Conservation (phyloP, 2,113 vertebrate species). For the Pelvicachromis taeniatus region DNA sequence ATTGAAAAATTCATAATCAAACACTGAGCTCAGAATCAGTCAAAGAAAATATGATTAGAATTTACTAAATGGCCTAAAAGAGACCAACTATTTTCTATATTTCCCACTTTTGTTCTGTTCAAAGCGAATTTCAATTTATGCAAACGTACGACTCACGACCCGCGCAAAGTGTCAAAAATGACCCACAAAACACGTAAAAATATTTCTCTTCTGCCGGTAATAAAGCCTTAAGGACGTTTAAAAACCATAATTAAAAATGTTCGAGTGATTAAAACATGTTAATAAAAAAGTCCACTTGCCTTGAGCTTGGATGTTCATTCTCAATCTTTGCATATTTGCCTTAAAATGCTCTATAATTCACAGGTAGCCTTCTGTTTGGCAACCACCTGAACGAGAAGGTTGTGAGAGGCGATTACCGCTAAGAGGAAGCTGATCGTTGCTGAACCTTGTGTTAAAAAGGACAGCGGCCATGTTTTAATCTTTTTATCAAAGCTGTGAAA, state of each 20-base stretch:
- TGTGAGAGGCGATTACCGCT: neutral
- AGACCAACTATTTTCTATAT: neutral
- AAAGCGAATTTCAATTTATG: neutral
- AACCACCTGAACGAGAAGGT: neutral
- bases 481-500: neutral
- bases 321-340: neutral
- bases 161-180: neutral
- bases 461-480: fast-evolving
- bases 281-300: neutral
- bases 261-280: neutral
- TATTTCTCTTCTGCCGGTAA: neutral
- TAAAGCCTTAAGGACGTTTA: neutral
- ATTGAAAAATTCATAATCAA: neutral
- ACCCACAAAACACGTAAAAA: neutral
- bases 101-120: neutral
- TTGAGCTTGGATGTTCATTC: neutral
- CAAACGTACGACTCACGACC: neutral
- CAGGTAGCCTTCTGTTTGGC: neutral
- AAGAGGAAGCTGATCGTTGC: neutral
- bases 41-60: neutral
- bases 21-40: neutral
- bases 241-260: neutral
- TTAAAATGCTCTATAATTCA: neutral
- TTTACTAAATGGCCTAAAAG: neutral
- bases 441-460: neutral